Evolutionary conservation across 1,140 invertebrate genomes (phyloP).

Genomic region (Heliothis virescens): DNA sequence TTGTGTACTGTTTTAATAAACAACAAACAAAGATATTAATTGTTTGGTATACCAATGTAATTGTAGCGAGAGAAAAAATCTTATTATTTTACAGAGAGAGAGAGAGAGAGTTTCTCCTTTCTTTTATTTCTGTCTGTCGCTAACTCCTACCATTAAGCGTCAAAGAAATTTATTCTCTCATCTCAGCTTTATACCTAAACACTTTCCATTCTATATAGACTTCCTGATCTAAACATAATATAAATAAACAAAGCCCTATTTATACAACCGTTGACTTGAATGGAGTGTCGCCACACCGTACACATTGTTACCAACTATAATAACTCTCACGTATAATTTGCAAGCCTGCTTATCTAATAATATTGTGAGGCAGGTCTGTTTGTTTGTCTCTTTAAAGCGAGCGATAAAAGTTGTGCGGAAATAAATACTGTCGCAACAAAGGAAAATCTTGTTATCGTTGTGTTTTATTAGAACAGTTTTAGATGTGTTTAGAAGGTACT

Average conservation of each 20-base stretch:
- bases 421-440: slow-evolving; percentile 8
- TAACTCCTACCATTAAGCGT: too few species aligned
- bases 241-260: not conserved
- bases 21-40: too few species aligned
- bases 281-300: slow-evolving; percentile 24
- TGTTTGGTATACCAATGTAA: too few species aligned
- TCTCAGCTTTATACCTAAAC: too few species aligned
- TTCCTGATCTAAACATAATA: too few species aligned
- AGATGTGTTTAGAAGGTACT: not conserved
- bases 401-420: slow-evolving; percentile 10
- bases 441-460: not conserved
- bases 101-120: too few species aligned
- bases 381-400: not conserved
- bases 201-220: too few species aligned
- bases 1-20: too few species aligned
- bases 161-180: too few species aligned
- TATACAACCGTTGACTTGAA: not conserved
- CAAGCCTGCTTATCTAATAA: slow-evolving; percentile 25
- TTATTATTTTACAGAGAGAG: too few species aligned
- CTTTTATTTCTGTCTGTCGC: too few species aligned
- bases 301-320: slow-evolving; percentile 48
- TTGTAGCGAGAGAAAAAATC: too few species aligned
- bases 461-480: not conserved
- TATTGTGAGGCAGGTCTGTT: slow-evolving; percentile 46
- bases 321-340: slow-evolving; percentile 54